phyloP scores from a whole-genome alignment of 2,888 invertebrate genomes.

The Crepidodera aurea region DNA sequence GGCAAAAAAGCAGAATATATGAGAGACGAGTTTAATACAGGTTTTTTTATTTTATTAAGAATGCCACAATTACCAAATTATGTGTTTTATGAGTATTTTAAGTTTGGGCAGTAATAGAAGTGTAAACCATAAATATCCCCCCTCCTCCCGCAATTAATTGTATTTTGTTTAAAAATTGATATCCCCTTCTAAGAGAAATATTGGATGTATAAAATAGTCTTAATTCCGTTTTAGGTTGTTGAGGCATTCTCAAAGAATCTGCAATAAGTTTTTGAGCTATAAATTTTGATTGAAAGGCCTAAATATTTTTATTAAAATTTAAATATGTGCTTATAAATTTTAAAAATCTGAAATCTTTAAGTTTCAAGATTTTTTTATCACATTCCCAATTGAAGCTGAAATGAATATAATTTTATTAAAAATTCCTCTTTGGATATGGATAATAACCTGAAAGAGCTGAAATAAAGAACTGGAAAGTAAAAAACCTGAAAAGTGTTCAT shows the following conservation, averaged over 20 bases:
- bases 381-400: constrained; percentile 18
- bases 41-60: constrained; percentile 22
- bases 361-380: too few relatives aligned
- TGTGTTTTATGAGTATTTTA: not conserved
- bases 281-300: too few relatives aligned
- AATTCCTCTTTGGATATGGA: constrained; percentile 12
- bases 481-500: constrained; percentile 17
- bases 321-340: too few relatives aligned
- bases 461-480: constrained; percentile 28
- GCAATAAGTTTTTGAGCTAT: not conserved
- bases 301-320: too few relatives aligned
- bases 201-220: too few relatives aligned
- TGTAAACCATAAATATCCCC: too few relatives aligned
- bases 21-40: constrained; percentile 44
- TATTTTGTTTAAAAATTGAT: constrained; percentile 12
- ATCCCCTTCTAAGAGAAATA: too few relatives aligned
- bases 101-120: too few relatives aligned
- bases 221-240: constrained; percentile 13
- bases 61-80: constrained; percentile 15
- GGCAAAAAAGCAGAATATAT: constrained; percentile 60
- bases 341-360: too few relatives aligned
- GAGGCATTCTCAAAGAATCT: constrained; percentile 4
- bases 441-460: constrained; percentile 30
- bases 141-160: too few relatives aligned
- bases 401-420: not conserved